Base-by-base conservation (phyloP, 2,888 invertebrate species). In the Polietes domitor region DNA sequence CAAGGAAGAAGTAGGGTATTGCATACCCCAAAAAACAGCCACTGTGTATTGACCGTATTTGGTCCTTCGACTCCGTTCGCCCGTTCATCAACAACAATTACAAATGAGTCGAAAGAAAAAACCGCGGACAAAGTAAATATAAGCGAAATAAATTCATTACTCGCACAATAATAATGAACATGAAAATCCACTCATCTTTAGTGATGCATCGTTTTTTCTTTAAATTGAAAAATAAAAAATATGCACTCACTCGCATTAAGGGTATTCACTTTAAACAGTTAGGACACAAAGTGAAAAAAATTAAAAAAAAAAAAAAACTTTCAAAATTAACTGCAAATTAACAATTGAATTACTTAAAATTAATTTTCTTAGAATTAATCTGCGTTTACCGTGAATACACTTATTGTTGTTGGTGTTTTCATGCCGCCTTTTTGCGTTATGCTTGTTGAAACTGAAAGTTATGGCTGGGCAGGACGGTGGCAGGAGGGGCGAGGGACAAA, bases 401-500 rank as follows among this genome's bases (percentile, higher is more conserved):
- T 12, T n/a, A 9, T 47, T 47, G 47, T 37, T 47, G 47, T n/a
- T n/a, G 5, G 12, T 47, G 4, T 47, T 15, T 0, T 37, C 37
- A 47, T 47, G 15, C 15, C n/a, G n/a, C 6, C 32, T 32, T 32
- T 47, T 47, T 7, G 47, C n/a, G n/a, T 4, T 47, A n/a, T 32
- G 9, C 47, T 47, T 15, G n/a, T n/a, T 7, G n/a, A 4, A 19
- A 15, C n/a, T n/a, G n/a, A n/a, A n/a, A n/a, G n/a, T n/a, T n/a
- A n/a, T n/a, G n/a, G n/a, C n/a, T n/a, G n/a, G n/a, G n/a, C n/a
- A n/a, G n/a, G n/a, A n/a, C n/a, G n/a, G n/a, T n/a, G n/a, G n/a
- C n/a, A n/a, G 58, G 68, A 53, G 28, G 21, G 53, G 41, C 37
- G 58, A 41, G 53, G 68, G 61, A 70, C 74, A 77, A 80, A 77